Percentiles rank a stretch among this genome's conserved stretches.
These are phyloP conservation scores for Penaeus indicus DNA, from an alignment of 1,140 invertebrate species.

Conservation along the genomic window DNA sequence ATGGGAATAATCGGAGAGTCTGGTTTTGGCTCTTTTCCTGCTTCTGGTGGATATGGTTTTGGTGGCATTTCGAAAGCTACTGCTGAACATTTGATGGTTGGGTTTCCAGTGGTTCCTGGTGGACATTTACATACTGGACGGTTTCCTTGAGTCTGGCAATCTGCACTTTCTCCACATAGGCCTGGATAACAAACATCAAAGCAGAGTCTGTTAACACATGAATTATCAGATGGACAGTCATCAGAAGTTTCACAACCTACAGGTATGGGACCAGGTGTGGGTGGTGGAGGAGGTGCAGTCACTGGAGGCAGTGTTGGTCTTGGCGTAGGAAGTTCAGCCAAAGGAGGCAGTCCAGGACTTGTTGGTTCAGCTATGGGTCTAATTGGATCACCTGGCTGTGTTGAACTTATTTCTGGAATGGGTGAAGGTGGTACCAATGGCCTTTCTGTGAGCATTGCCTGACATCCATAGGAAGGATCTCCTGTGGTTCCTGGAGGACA, in stretches of 20 bases:
- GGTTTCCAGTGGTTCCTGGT: slow-evolving; percentile 69
- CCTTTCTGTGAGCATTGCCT: slow-evolving; percentile 67
- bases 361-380: slow-evolving; percentile 73
- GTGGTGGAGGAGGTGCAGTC: slow-evolving; percentile 85
- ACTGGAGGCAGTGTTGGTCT: slow-evolving; percentile 79
- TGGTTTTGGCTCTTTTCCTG: background rate
- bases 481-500: slow-evolving; percentile 74
- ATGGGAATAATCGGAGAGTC: slow-evolving; percentile 42
- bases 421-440: slow-evolving; percentile 72
- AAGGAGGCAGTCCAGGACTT: slow-evolving; percentile 80
- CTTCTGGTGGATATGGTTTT: slow-evolving; percentile 2
- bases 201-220: slow-evolving; percentile 68
- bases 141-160: slow-evolving; percentile 81
- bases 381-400: slow-evolving; percentile 85
- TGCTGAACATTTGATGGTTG: slow-evolving; percentile 76
- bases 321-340: slow-evolving; percentile 77
- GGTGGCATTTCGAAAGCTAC: slow-evolving; percentile 25
- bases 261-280: slow-evolving; percentile 82
- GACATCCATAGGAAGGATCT: slow-evolving; percentile 64
- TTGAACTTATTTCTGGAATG: slow-evolving; percentile 72
- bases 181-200: slow-evolving; percentile 73
- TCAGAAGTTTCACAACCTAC: slow-evolving; percentile 67
- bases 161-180: slow-evolving; percentile 85
- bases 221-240: slow-evolving; percentile 67
- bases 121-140: slow-evolving; percentile 83